Evolutionary conservation across 2,797 vertebrate genomes (phyloP).

Genomic region (Pempheris klunzingeri): DNA sequence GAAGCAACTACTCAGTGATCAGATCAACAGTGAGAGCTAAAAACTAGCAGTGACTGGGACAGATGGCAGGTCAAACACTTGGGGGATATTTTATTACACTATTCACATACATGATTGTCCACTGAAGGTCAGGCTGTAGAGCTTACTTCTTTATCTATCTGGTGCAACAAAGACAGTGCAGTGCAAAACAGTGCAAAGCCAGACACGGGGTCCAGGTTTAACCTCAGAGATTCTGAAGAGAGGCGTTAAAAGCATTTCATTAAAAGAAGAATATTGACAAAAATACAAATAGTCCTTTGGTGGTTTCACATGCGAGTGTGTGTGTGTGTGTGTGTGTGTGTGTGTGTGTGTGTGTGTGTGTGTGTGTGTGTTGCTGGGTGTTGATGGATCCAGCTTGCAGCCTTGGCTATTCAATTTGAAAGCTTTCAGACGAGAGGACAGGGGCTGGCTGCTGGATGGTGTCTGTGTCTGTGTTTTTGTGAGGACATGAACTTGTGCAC

Average conservation of each 20-base stretch:
- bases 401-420: constrained; percentile 21
- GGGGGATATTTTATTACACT: not conserved
- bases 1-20: not conserved
- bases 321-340: not conserved
- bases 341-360: constrained; percentile 11
- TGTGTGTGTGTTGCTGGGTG: constrained; percentile 29
- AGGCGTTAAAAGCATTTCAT: constrained; percentile 1
- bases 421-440: constrained; percentile 35
- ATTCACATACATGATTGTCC: constrained; percentile 34
- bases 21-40: not conserved
- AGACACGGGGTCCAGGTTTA: not conserved
- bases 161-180: constrained; percentile 5
- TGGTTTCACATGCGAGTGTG: not conserved
- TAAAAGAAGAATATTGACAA: constrained; percentile 11
- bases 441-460: constrained; percentile 36
- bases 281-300: constrained; percentile 11
- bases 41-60: not conserved
- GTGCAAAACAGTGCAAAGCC: constrained; percentile 42
- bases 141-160: not conserved
- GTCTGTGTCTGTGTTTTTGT: constrained; percentile 13
- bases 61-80: not conserved
- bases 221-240: not conserved
- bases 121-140: not conserved
- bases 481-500: constrained; percentile 41
- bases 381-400: constrained; percentile 42